Evolutionary conservation across 2,888 invertebrate species (phyloP), one percentile per base, ranked within the genome.

Genomic region (Himalopsyche japonica): DNA sequence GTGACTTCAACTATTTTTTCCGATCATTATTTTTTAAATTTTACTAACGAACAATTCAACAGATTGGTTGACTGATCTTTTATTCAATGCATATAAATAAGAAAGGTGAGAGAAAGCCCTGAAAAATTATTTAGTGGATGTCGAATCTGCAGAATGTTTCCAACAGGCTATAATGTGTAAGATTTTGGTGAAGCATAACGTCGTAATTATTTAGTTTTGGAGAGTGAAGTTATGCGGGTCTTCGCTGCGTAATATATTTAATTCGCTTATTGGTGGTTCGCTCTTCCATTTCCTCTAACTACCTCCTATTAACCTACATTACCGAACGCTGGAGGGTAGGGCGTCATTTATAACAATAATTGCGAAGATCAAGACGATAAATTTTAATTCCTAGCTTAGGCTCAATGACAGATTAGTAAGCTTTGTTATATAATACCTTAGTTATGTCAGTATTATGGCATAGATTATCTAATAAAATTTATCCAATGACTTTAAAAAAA

Each of bases 221-320:
- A 43, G 30, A 48, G 76, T 57, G 79, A 24, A 70, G 70, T 79
- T 48, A 79, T 79, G 79, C 79, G 79, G 79, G 79, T 79, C 70
- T 70, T 30, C 57, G 57, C n/a, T 30, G 27, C 27, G 24, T 70
- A 15, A 27, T 27, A 27, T 70, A 70, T 70, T 70, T 70, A 70
- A 70, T 70, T 70, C 27, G 70, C 70, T 70, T 70, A 49, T 30
- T 43, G 49, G 49, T 20, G 79, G 79, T 32, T 48, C 79, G 48
- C 30, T 47, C 30, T 48, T 79, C n/a, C 20, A 20, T 43, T 43
- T n/a, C 47, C 48, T 48, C 20, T 47, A 24, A 47, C 49, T 48
- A 27, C 79, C 79, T 79, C 49, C 84, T 30, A 79, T 84, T 84
- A 84, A 84, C 84, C 84, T 82, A 84, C 82, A 84, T 84, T 80